These are phyloP conservation scores for Barypeithes pellucidus DNA, from an alignment of 2,888 invertebrate genomes.

Conservation along the genomic window DNA sequence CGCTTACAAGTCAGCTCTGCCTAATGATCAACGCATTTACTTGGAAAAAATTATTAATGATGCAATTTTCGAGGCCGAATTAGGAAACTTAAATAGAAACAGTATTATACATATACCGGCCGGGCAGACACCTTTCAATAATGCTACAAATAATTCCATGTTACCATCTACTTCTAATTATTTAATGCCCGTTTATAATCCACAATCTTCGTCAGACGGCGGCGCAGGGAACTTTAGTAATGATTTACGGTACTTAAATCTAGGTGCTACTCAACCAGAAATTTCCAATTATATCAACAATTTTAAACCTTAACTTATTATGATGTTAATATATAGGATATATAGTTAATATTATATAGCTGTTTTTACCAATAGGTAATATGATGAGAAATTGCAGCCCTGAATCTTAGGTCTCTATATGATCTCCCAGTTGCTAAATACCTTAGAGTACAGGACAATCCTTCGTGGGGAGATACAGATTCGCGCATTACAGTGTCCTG, in stretches of 20 bases:
- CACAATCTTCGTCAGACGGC: too few species aligned
- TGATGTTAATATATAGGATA: not conserved
- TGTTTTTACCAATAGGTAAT: not conserved
- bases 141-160: not conserved
- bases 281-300: too few species aligned
- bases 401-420: constrained; percentile 20
- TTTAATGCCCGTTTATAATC: constrained; percentile 1
- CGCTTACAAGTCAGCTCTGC: not conserved
- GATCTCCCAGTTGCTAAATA: constrained; percentile 28
- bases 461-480: constrained; percentile 25
- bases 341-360: constrained; percentile 10
- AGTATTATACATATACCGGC: not conserved
- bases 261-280: too few species aligned
- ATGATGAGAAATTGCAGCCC: constrained; percentile 19
- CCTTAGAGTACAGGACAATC: constrained; percentile 18
- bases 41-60: constrained; percentile 14
- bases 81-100: not conserved
- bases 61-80: constrained; percentile 3
- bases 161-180: not conserved
- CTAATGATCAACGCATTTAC: not conserved
- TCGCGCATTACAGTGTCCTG: constrained; percentile 2
- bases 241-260: too few species aligned
- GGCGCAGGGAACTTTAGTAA: too few species aligned
- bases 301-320: too few species aligned
- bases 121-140: not conserved